Evolutionary conservation across 1,140 invertebrate species (phyloP), one percentile per base, ranked within the genome.

Genomic region (Drosophila tropicalis): DNA sequence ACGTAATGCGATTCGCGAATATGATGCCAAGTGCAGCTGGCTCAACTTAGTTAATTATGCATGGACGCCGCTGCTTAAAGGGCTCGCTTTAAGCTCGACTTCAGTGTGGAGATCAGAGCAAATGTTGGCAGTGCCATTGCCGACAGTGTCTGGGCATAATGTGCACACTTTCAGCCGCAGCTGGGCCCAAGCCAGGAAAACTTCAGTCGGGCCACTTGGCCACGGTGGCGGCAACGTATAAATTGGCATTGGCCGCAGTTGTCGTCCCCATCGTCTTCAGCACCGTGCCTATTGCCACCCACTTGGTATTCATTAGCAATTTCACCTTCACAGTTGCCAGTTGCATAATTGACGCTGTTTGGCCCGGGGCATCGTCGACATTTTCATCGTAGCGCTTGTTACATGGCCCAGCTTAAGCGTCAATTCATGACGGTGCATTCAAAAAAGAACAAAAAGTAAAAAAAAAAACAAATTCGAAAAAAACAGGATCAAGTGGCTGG

Each of bases 31-130:
- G 69, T 67, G 79, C 76, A 76, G 67, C 67, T 61, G 58, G 56
- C 75, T 69, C 75, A 58, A 63, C 82, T 66, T 64, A 72, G 83
- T 89, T 86, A 87, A 86, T 86, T 86, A 86, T 86, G 84, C 79
- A 89, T 68, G 76, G 75, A 22, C 58, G 84, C 79, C 56, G 79
- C 76, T 66, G 68, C 70, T 68, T 83, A 79, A 79, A 82, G 76
- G 62, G 47, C 71, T 51, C 60, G 56, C 83, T 87, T 86, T 57
- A 87, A 87, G 75, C 66, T 34, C 61, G 55, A 65, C 73, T 65
- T 76, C 22, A n/a, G 25, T 19, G 17, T 41, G 57, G 34, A 66
- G 70, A 47, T 63, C 71, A 68, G 55, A 32, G 67, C 41, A 86
- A 79, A 86, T 85, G 71, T 85, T 79, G 68, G 67, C 58, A 60